These are phyloP conservation scores for Balaenoptera acutorostrata DNA, from an alignment of 2,113 vertebrate genomes.

Conservation along the genomic window DNA sequence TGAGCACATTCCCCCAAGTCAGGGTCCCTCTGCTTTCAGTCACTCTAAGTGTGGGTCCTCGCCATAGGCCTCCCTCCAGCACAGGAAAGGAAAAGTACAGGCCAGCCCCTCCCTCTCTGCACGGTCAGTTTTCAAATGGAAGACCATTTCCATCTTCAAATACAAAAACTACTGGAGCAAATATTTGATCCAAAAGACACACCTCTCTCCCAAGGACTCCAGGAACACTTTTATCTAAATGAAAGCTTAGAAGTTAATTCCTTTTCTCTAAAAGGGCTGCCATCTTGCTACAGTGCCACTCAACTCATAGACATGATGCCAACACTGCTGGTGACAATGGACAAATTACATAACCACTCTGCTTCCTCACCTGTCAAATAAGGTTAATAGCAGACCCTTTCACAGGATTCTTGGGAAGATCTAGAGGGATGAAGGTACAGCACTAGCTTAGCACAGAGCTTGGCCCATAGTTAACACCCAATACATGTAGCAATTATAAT, in stretches of 20 bases:
- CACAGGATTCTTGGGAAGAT: not conserved
- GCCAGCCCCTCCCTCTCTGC: not conserved
- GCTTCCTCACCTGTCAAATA: not conserved
- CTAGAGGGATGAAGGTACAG: not conserved
- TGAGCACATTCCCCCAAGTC: not conserved
- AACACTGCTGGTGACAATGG: accelerated
- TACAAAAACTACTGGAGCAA: not conserved
- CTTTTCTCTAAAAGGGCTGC: not conserved
- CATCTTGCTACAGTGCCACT: not conserved
- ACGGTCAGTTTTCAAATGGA: not conserved
- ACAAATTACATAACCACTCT: not conserved
- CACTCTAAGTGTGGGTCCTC: not conserved
- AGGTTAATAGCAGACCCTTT: not conserved
- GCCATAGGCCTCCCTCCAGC: not conserved
- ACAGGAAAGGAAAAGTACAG: not conserved
- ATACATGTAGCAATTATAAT: not conserved
- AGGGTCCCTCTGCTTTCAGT: not conserved
- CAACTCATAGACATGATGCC: not conserved
- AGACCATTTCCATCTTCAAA: not conserved
- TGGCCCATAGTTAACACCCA: not conserved
- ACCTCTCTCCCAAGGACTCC: not conserved
- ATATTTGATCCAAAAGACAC: not conserved
- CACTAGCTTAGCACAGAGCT: not conserved
- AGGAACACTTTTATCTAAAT: not conserved
- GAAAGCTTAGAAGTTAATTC: not conserved